These are phyloP conservation scores for Podocnemis expansa DNA, from an alignment of 2,113 vertebrate genomes.

Conservation along the genomic window DNA sequence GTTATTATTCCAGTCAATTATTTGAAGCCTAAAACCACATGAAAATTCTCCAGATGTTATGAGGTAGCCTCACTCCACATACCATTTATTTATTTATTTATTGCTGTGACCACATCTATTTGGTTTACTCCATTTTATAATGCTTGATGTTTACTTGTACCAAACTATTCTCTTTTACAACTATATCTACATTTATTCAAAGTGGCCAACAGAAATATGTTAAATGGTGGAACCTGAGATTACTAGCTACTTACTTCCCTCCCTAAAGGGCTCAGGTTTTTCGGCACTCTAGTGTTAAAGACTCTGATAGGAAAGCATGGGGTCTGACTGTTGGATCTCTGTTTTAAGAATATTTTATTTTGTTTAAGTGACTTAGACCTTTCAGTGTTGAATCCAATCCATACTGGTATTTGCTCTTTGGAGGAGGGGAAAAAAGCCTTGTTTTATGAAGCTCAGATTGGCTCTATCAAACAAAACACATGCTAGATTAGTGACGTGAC, in stretches of 20 bases:
- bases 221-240: not conserved
- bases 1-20: conserved; percentile 6
- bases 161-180: not conserved
- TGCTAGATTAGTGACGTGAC: conserved; percentile 76
- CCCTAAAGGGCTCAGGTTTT: not conserved
- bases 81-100: not conserved
- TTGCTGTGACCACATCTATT: not conserved
- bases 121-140: not conserved
- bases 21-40: not conserved
- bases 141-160: not conserved
- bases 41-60: not conserved
- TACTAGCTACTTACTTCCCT: not conserved
- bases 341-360: not conserved
- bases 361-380: conserved; percentile 30
- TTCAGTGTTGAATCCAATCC: conserved; percentile 45
- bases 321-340: not conserved
- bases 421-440: conserved; percentile 51
- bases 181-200: not conserved
- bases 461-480: conserved; percentile 77
- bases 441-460: conserved; percentile 75
- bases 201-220: not conserved
- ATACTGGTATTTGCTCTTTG: conserved; percentile 68
- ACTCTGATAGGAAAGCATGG: not conserved
- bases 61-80: not conserved
- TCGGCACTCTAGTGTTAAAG: not conserved